phyloP scores from a whole-genome alignment of 2,797 vertebrate species.

The Thalassophryne amazonica region DNA sequence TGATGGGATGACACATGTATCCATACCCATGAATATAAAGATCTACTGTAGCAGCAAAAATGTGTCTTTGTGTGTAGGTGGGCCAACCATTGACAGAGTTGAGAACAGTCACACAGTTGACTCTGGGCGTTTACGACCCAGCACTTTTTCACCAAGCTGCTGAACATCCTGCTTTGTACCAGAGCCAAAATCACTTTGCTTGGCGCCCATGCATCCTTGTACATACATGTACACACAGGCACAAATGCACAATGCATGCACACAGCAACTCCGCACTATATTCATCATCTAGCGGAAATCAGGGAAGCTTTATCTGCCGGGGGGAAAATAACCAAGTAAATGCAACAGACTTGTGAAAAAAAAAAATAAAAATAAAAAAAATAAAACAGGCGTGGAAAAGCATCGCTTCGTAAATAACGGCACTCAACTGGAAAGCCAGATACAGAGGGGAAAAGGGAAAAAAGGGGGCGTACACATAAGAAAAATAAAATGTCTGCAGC shows the following conservation, averaged over 20 bases:
- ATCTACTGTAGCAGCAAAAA: conserved; percentile 7
- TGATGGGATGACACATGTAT: conserved; percentile 6
- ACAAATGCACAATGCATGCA: conserved; percentile 3
- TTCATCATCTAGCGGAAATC: conserved; percentile 38
- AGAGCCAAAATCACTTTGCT: conserved; percentile 22
- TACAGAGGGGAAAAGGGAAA: conserved; percentile 21
- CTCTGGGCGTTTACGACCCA: conserved; percentile 33
- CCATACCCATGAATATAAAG: conserved; percentile 14
- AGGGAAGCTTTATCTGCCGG: conserved; percentile 30
- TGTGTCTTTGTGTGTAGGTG: conserved; percentile 13
- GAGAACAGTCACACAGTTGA: conserved; percentile 26
- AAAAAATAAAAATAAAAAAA: too few species aligned
- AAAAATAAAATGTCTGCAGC: conserved; percentile 20
- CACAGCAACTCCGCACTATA: conserved; percentile 1
- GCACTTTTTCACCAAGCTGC: conserved; percentile 26
- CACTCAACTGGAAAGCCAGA: conserved; percentile 39
- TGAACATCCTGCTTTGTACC: conserved; percentile 42
- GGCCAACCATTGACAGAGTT: conserved; percentile 18
- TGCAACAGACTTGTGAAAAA: conserved; percentile 45
- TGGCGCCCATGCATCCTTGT: neutral
- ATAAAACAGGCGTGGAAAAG: conserved; percentile 36
- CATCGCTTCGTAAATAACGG: conserved; percentile 40
- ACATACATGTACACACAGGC: conserved; percentile 1
- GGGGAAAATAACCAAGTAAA: conserved; percentile 22
- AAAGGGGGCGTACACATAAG: conserved; percentile 17